Base-by-base conservation (phyloP, 2,797 vertebrate species). In the Merluccius polli region DNA sequence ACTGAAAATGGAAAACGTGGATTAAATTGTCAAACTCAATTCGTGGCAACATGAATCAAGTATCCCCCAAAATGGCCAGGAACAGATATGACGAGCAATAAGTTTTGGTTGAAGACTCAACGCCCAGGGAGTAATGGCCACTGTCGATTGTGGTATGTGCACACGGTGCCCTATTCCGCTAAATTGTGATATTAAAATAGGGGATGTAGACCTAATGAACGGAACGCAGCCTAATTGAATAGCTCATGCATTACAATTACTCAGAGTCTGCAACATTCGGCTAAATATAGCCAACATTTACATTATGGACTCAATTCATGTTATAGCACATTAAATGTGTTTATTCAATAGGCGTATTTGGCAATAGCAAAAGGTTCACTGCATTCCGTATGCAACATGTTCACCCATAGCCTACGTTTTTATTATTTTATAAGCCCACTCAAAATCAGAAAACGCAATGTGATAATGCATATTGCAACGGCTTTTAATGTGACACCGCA, bases 201-300 rank as follows among this genome's bases (percentile, higher is more conserved):
- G 59, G n/a, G 59, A 11, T 24, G 59, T 63, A 63, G n/a, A 63
- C 9, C 59, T 16, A 63, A 63, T 63, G 59, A 63, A 27, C 12
- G 59, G 59, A 27, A 63, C 59, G 59, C 10, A 63, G 59, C 59
- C 59, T 27, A 63, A 63, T 63, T 63, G 59, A 63, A 63, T 63
- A 63, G 24, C 59, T 27, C 10, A 27, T 27, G n/a, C 59, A 63
- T 63, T 63, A 63, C 59, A 63, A 63, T 63, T 24, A 63, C 59
- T 63, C 59, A 24, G 44, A 48, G 48, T 59, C 7, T 59, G 48
- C 48, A 59, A 59, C 48, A 59, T 59, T 59, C 48, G 48, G 48
- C 24, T 63, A 59, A 59, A 63, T 63, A 63, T 63, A 63, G 33
- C 33, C 33, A 3, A 35, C 21, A 59, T 59, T 59, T 59, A 21